Evolutionary conservation across 2,113 vertebrate species (phyloP).

Genomic region (Chloropsis hardwickii): DNA sequence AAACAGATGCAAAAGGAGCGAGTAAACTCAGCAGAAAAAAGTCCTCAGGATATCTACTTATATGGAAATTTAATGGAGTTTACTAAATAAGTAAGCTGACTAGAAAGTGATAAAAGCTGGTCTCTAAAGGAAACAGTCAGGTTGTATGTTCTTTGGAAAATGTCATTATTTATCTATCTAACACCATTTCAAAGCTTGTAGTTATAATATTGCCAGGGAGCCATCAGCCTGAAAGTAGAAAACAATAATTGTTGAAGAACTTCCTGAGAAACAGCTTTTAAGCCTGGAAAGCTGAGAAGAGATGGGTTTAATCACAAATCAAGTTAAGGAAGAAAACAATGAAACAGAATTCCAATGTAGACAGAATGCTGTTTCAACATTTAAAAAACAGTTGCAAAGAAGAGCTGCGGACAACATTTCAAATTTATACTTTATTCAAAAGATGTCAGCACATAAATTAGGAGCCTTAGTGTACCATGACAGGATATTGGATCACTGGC

Average conservation of each 20-base stretch:
- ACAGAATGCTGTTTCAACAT: background rate
- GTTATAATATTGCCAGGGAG: background rate
- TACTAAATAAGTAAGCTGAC: background rate
- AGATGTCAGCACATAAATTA: background rate
- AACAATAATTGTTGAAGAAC: background rate
- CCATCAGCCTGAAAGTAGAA: background rate
- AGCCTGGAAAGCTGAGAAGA: background rate
- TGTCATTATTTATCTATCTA: background rate
- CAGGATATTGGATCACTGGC: background rate
- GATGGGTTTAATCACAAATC: background rate
- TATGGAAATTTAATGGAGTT: background rate
- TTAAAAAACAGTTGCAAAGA: background rate
- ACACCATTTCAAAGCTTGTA: background rate
- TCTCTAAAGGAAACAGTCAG: background rate
- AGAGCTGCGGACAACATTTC: background rate
- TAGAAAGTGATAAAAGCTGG: slow-evolving; percentile 8
- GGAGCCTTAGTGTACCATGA: background rate
- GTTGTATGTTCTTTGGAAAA: background rate
- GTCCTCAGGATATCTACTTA: background rate
- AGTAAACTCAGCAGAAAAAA: background rate
- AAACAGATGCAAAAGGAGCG: background rate
- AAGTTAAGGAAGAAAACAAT: background rate
- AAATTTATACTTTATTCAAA: background rate
- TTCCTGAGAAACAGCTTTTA: background rate
- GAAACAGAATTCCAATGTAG: background rate